Conservation (phyloP, 2,113 vertebrate species). For the Enhydra lutris region DNA sequence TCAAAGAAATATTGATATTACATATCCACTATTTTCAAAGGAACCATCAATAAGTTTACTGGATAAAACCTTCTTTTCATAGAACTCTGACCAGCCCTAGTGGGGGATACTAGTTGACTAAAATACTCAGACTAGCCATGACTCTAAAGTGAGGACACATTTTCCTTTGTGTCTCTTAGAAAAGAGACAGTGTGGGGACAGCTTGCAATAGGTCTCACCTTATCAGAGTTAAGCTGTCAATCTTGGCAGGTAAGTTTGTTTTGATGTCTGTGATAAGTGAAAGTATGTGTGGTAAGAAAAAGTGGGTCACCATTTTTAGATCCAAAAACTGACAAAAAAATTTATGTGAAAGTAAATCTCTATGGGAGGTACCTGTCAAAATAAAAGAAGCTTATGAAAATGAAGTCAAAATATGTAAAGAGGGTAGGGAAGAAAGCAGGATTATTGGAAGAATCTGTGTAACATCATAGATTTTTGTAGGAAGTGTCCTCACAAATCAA, state of each 20-base stretch:
- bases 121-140: neutral
- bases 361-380: neutral
- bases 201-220: constrained; percentile 26
- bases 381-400: neutral
- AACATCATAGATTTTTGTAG: neutral
- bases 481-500: neutral
- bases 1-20: neutral
- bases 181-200: constrained; percentile 1
- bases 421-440: neutral
- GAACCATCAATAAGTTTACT: neutral
- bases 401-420: neutral
- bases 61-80: neutral
- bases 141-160: neutral
- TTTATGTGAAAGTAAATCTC: neutral
- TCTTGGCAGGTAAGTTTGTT: neutral
- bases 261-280: neutral
- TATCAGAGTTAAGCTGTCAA: neutral
- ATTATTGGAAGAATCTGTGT: neutral
- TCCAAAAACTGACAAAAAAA: neutral
- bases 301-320: constrained; percentile 14
- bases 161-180: constrained; percentile 13
- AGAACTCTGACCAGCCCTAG: neutral
- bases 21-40: neutral
- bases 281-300: neutral
- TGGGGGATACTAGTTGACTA: neutral